Percentiles rank a stretch among this genome's conserved stretches.
Evolutionary conservation across 2,113 vertebrate genomes (phyloP).

Genomic region (Coregonus clupeaformis): DNA sequence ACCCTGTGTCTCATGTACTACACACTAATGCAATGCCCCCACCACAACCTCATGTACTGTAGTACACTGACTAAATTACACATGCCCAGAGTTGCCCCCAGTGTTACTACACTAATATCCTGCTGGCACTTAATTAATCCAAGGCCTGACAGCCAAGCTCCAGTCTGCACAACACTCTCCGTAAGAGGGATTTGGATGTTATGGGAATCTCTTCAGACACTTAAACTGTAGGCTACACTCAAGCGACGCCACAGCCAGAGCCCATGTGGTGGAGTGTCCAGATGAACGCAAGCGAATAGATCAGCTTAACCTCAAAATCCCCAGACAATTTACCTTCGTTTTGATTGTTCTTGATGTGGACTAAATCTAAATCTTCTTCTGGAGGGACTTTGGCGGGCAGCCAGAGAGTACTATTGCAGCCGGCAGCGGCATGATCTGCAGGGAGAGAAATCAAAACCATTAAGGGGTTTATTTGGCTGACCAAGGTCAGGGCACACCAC

Average conservation of each 20-base stretch:
- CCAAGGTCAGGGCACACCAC: conserved; percentile 14
- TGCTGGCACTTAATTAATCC: conserved; percentile 26
- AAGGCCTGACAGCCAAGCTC: conserved; percentile 15
- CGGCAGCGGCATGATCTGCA: conserved; percentile 54
- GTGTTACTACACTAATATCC: background rate
- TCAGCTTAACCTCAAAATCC: conserved; percentile 53
- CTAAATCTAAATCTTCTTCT: conserved; percentile 66
- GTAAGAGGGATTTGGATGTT: conserved; percentile 6
- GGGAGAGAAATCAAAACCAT: conserved; percentile 24
- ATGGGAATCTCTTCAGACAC: conserved; percentile 6
- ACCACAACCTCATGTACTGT: background rate
- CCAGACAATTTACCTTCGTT: conserved; percentile 79
- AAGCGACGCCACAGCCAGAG: no score
- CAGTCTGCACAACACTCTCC: background rate
- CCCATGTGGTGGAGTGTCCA: conserved; percentile 44
- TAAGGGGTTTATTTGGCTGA: conserved; percentile 37
- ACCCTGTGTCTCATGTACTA: no score
- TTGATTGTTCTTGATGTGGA: conserved; percentile 76
- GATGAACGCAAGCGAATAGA: conserved; percentile 25
- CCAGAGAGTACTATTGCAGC: conserved; percentile 65
- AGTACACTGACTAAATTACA: conserved; percentile 11
- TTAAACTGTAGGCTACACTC: no score
- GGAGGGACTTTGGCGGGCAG: conserved; percentile 66
- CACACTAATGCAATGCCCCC: no score
- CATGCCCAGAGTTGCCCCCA: background rate